A percentile compares a stretch with the other conserved stretches of the same genome.
Evolutionary conservation across 2,797 vertebrate genomes (phyloP).

Genomic region (Manis pentadactyla): DNA sequence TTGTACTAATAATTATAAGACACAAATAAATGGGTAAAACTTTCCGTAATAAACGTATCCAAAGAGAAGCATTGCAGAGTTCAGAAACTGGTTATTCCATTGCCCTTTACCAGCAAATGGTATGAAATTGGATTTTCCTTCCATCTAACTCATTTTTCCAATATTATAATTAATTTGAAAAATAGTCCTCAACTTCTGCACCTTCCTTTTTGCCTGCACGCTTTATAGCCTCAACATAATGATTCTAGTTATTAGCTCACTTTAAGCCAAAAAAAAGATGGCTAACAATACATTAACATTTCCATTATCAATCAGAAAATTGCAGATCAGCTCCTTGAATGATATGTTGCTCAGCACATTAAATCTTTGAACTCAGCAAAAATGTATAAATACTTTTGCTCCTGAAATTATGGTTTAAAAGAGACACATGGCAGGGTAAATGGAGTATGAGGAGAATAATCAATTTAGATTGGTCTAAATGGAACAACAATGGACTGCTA

Average conservation of each 20-base stretch:
- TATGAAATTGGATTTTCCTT: conserved; percentile 38
- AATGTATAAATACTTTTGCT: conserved; percentile 84
- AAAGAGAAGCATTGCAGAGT: not conserved
- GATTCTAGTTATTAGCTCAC: conserved; percentile 69
- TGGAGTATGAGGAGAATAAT: conserved; percentile 82
- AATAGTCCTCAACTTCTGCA: conserved; percentile 20
- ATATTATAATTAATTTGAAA: conserved; percentile 40
- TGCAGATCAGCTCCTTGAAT: conserved; percentile 83
- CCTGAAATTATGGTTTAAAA: conserved; percentile 74
- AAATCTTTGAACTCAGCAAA: conserved; percentile 84
- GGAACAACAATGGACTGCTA: conserved; percentile 84
- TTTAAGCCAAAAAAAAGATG: conserved; percentile 72
- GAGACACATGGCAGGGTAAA: conserved; percentile 76
- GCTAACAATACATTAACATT: conserved; percentile 79
- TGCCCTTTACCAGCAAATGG: not conserved
- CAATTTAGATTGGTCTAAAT: conserved; percentile 84
- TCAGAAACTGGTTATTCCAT: not conserved
- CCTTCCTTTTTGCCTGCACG: conserved; percentile 29
- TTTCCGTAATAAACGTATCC: not conserved
- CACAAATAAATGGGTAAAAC: not conserved
- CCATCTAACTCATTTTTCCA: conserved; percentile 30
- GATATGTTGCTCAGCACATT: conserved; percentile 76
- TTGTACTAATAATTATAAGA: not conserved
- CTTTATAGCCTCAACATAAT: conserved; percentile 35
- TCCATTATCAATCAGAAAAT: conserved; percentile 83